These are phyloP conservation scores for Fragum whitleyi DNA, from an alignment of 2,888 invertebrate genomes.

Conservation along the genomic window DNA sequence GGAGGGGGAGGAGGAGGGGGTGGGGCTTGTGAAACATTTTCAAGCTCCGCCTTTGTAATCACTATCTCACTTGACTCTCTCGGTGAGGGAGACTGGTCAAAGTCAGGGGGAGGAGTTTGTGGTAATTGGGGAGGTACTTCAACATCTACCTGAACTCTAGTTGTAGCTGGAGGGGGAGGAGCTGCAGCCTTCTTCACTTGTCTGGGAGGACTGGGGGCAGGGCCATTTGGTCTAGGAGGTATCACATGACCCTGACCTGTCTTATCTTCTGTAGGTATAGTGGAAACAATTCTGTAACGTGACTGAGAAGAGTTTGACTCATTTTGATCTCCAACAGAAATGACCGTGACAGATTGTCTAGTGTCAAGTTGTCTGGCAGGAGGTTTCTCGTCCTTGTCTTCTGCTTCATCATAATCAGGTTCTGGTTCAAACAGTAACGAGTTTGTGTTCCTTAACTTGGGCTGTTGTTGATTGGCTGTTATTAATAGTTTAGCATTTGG, in stretches of 20 bases:
- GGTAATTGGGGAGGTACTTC: conserved; percentile 56
- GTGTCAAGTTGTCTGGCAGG: conserved; percentile 40
- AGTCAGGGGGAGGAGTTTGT: conserved; percentile 59
- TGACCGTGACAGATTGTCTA: conserved; percentile 73
- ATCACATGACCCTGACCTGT: conserved; percentile 51
- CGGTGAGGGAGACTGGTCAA: conserved; percentile 37
- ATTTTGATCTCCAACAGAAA: conserved; percentile 70
- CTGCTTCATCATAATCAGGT: conserved; percentile 77
- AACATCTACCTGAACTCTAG: background rate
- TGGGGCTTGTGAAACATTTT: conserved; percentile 33
- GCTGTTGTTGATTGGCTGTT: conserved; percentile 74
- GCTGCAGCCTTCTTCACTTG: conserved; percentile 27
- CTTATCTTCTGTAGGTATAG: conserved; percentile 53
- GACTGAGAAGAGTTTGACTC: conserved; percentile 16
- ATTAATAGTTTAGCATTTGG: conserved; percentile 80
- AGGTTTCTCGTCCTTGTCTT: conserved; percentile 60
- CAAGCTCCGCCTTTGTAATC: background rate
- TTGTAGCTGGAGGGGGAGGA: conserved; percentile 32
- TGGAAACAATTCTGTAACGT: conserved; percentile 56
- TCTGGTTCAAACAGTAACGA: conserved; percentile 76
- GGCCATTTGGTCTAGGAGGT: conserved; percentile 72
- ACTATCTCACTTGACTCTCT: background rate
- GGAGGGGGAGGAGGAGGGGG: conserved; percentile 65
- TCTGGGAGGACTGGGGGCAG: conserved; percentile 65
- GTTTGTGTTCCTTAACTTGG: conserved; percentile 60